Conservation (phyloP, 1,140 invertebrate species). For the Scaptomyza graminum region DNA sequence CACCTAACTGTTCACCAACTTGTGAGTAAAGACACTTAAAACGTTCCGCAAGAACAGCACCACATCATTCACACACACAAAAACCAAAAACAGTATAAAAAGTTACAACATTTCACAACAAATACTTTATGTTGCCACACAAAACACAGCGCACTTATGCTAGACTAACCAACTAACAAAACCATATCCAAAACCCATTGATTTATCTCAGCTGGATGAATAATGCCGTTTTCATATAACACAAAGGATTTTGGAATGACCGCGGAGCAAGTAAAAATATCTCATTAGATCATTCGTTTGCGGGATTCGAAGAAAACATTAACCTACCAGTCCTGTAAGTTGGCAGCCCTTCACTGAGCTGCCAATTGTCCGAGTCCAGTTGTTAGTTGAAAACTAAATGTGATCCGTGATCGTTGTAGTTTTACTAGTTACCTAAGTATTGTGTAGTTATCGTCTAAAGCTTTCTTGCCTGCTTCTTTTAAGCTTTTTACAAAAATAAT, state of each 20-base stretch:
- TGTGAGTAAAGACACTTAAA: slow-evolving; percentile 57
- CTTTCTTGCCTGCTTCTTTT: no score
- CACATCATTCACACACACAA: background rate
- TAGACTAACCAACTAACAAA: slow-evolving; percentile 4
- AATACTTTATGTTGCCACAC: no score
- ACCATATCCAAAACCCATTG: slow-evolving; percentile 4
- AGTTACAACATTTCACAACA: background rate
- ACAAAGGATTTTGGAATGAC: no score
- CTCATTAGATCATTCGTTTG: slow-evolving; percentile 50
- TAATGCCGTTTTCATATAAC: no score
- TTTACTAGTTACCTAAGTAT: no score
- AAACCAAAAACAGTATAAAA: no score
- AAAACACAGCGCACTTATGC: no score
- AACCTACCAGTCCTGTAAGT: slow-evolving; percentile 62
- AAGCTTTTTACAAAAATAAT: no score
- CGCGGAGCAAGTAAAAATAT: no score
- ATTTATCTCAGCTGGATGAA: background rate
- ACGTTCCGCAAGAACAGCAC: background rate
- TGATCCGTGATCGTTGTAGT: background rate
- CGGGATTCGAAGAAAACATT: slow-evolving; percentile 44
- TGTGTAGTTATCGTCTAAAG: no score
- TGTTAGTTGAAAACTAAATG: background rate
- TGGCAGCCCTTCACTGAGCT: slow-evolving; percentile 6
- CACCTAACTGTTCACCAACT: slow-evolving; percentile 59
- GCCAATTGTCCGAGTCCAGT: slow-evolving; percentile 1